These are phyloP conservation scores for Choloepus hoffmanni DNA, from an alignment of 2,113 vertebrate genomes.

Conservation along the genomic window DNA sequence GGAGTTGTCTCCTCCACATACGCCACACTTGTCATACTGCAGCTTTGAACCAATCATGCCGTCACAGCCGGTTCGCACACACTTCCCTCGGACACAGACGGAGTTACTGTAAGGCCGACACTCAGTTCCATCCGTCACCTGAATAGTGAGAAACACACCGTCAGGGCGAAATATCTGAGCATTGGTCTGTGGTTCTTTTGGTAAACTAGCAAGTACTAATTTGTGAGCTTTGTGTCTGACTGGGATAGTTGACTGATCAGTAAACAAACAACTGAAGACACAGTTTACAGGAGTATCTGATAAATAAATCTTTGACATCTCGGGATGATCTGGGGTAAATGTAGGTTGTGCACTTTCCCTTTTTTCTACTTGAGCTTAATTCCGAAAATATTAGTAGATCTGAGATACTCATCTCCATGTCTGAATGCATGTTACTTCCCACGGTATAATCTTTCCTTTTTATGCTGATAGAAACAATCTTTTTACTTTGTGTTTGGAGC, in stretches of 20 bases:
- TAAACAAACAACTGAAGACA: not conserved
- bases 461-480: not conserved
- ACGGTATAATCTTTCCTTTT: not conserved
- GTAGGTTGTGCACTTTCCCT: not conserved
- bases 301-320: not conserved
- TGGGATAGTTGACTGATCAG: not conserved
- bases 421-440: accelerated
- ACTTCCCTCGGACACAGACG: conserved; percentile 96
- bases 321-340: not conserved
- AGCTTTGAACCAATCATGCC: conserved; percentile 98
- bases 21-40: conserved; percentile 97
- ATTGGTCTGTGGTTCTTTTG: not conserved
- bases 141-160: not conserved
- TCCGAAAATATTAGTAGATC: not conserved
- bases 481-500: not conserved
- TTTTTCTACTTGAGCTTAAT: not conserved
- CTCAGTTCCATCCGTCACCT: conserved; percentile 97
- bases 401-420: not conserved
- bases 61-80: conserved; percentile 95
- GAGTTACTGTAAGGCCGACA: conserved; percentile 96
- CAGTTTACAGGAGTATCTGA: not conserved
- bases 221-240: not conserved
- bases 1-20: conserved; percentile 96
- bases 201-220: not conserved
- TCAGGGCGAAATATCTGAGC: accelerated